Conservation (phyloP, 2,888 invertebrate genomes). For the Harpagoxenus sublaevis region DNA sequence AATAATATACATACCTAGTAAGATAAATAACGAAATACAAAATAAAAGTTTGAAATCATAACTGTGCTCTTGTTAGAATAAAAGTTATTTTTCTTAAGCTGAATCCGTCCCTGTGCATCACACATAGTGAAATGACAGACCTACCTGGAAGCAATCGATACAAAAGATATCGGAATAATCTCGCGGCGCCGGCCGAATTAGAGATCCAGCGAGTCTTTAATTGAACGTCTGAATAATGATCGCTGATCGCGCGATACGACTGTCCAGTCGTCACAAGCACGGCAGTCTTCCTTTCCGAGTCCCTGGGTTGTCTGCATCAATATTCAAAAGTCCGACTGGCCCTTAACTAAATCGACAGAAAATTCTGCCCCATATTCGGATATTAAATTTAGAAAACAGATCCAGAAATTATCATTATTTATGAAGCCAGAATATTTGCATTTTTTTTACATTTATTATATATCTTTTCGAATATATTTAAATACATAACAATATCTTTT, state of each 20-base stretch:
- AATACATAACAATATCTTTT: neutral
- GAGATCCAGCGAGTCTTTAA: conserved; percentile 84
- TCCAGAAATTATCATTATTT: neutral
- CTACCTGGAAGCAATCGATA: conserved; percentile 84
- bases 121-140: conserved; percentile 62
- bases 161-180: conserved; percentile 83
- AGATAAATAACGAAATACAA: neutral
- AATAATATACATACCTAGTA: neutral
- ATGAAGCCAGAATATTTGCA: neutral
- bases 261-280: conserved; percentile 75
- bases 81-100: neutral
- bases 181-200: conserved; percentile 83
- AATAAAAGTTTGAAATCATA: neutral
- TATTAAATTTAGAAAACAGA: neutral
- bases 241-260: conserved; percentile 81
- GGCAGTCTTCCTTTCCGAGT: conserved; percentile 66
- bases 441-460: neutral
- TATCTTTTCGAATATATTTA: neutral
- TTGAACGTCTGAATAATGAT: conserved; percentile 86
- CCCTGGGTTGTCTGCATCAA: conserved; percentile 62
- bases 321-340: conserved; percentile 62
- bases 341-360: conserved; percentile 23
- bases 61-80: neutral
- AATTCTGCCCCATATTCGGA: conserved; percentile 10
- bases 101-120: conserved; percentile 65